A percentile compares a stretch with the other conserved stretches of the same genome.
phyloP scores from a whole-genome alignment of 2,113 vertebrate genomes.

The Elachura formosa region DNA sequence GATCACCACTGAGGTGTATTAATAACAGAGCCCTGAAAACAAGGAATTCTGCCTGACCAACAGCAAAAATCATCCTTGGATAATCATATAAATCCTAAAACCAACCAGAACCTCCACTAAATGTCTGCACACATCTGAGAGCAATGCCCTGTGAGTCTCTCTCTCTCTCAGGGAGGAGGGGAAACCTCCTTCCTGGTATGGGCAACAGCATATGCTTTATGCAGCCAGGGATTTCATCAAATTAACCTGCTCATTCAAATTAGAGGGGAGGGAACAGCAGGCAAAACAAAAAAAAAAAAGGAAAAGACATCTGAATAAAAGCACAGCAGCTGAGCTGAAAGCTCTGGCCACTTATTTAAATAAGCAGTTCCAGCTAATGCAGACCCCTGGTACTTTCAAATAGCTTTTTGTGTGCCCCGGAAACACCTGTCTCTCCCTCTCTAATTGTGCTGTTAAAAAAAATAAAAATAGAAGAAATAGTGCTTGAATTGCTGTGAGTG shows the following conservation, averaged over 20 bases:
- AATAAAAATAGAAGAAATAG: not conserved
- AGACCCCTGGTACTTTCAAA: not conserved
- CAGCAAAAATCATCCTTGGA: not conserved
- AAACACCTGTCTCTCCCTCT: not conserved
- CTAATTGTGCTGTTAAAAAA: not conserved
- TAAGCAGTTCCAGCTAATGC: slow-evolving; percentile 19
- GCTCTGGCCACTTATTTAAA: slow-evolving; percentile 46
- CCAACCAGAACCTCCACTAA: not conserved
- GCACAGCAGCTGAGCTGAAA: slow-evolving; percentile 26
- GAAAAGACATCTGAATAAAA: not conserved
- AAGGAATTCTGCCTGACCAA: not conserved
- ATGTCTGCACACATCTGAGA: not conserved
- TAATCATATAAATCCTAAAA: not conserved
- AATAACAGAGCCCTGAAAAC: not conserved
- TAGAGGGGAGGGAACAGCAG: not conserved
- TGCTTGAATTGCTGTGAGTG: not conserved
- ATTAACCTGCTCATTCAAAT: slow-evolving; percentile 21
- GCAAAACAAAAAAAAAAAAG: not conserved
- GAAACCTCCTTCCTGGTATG: not conserved
- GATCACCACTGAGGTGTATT: not conserved
- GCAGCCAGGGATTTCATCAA: not conserved
- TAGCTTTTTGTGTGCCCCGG: not conserved
- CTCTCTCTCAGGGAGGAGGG: not conserved
- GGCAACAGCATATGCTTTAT: not conserved
- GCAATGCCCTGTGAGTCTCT: not conserved